phyloP scores from a whole-genome alignment of 2,113 vertebrate genomes.

The Elgaria multicarinata region DNA sequence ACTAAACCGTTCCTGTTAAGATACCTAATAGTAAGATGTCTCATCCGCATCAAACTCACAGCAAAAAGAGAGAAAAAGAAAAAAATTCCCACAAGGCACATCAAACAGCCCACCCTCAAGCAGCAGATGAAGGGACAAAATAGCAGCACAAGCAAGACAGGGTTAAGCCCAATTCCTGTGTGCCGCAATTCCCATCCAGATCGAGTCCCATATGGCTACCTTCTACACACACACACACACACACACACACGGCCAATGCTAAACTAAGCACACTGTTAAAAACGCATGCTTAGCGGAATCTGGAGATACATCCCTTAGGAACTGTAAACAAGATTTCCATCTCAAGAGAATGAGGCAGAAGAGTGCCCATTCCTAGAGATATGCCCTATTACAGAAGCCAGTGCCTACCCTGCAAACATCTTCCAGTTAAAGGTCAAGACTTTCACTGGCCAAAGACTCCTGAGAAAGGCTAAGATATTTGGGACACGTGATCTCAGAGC shows the following conservation, averaged over 20 bases:
- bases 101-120: too few species aligned
- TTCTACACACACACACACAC: too few species aligned
- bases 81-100: too few species aligned
- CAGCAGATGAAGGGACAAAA: too few species aligned
- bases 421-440: neutral
- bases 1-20: too few species aligned
- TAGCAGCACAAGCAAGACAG: neutral
- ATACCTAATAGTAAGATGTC: too few species aligned
- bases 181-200: neutral
- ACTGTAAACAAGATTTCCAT: neutral
- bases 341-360: neutral
- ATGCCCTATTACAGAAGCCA: neutral
- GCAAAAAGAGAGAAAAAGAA: too few species aligned
- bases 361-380: neutral
- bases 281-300: neutral
- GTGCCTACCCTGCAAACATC: too few species aligned
- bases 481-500: neutral
- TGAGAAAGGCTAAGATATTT: neutral
- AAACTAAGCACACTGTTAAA: neutral
- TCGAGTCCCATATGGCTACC: too few species aligned
- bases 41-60: too few species aligned
- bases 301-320: neutral
- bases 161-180: neutral
- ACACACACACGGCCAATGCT: neutral
- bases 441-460: neutral